Evolutionary conservation across 2,888 invertebrate species (phyloP).

Genomic region (Axea sp.): DNA sequence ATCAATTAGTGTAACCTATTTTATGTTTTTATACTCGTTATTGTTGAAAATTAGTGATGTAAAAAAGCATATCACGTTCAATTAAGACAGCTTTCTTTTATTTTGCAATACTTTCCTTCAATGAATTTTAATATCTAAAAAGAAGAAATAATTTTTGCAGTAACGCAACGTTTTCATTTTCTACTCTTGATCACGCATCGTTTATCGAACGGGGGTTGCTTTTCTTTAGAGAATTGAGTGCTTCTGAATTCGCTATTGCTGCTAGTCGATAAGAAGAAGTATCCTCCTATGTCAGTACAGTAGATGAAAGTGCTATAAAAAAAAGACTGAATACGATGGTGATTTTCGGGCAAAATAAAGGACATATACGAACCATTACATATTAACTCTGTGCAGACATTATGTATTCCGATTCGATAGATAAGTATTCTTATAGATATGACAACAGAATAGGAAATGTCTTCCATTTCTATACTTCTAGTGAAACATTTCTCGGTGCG

Average conservation of each 20-base stretch:
- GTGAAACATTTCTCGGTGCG: conserved; percentile 15
- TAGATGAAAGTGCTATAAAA: conserved; percentile 12
- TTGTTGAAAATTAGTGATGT: too few relatives aligned
- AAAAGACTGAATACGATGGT: conserved; percentile 49
- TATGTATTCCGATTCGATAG: conserved; percentile 72
- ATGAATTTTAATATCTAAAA: conserved; percentile 11
- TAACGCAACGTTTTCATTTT: conserved; percentile 26
- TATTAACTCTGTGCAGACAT: too few relatives aligned
- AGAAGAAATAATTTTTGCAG: conserved; percentile 23
- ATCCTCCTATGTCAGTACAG: conserved; percentile 62
- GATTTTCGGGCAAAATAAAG: conserved; percentile 65
- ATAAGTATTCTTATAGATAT: conserved; percentile 68
- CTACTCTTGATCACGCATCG: conserved; percentile 47
- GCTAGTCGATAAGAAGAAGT: conserved; percentile 71
- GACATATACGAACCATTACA: conserved; percentile 60
- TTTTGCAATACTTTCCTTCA: not conserved
- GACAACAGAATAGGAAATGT: conserved; percentile 71
- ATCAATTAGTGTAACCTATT: too few relatives aligned
- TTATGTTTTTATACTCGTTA: too few relatives aligned
- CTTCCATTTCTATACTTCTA: conserved; percentile 32
- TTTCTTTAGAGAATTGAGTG: conserved; percentile 49
- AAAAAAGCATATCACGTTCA: too few relatives aligned
- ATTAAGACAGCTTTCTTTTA: too few relatives aligned
- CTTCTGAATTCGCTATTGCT: conserved; percentile 63
- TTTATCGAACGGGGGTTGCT: conserved; percentile 53